A percentile compares a stretch with the other conserved stretches of the same genome.
Evolutionary conservation across 2,113 vertebrate genomes (phyloP).

Genomic region (Psettodes erumei): DNA sequence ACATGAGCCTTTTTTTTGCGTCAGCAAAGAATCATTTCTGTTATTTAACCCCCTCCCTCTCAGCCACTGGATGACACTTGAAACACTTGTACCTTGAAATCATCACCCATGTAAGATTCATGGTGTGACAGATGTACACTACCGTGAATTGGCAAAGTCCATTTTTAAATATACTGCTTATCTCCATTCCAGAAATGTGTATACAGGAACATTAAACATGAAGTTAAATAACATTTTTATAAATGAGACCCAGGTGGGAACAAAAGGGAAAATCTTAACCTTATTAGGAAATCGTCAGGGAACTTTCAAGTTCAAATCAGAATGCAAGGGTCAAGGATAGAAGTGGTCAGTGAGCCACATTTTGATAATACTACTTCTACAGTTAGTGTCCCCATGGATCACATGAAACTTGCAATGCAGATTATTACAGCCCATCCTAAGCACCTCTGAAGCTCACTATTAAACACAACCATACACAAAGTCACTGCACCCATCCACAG

Average conservation of each 20-base stretch:
- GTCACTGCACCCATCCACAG: no score
- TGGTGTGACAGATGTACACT: not conserved
- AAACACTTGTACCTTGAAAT: not conserved
- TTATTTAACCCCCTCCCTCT: not conserved
- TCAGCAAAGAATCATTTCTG: not conserved
- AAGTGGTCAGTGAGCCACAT: not conserved
- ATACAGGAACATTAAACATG: slow-evolving; percentile 11
- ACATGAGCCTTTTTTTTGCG: not conserved
- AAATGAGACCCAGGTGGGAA: not conserved
- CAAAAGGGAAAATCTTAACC: not conserved
- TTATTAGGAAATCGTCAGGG: not conserved
- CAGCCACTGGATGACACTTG: not conserved
- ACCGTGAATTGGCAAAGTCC: not conserved
- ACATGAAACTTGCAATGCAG: not conserved
- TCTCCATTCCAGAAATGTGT: slow-evolving; percentile 13
- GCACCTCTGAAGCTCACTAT: not conserved
- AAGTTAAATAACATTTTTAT: not conserved
- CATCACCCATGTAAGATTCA: no score
- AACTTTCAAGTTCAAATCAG: not conserved
- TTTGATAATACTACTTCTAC: not conserved
- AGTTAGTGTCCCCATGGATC: not conserved
- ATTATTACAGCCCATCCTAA: not conserved
- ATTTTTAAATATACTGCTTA: slow-evolving; percentile 14
- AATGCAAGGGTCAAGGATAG: not conserved
- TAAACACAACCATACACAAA: no score